Conservation (phyloP, 2,797 vertebrate genomes). For the Staurois parvus region DNA sequence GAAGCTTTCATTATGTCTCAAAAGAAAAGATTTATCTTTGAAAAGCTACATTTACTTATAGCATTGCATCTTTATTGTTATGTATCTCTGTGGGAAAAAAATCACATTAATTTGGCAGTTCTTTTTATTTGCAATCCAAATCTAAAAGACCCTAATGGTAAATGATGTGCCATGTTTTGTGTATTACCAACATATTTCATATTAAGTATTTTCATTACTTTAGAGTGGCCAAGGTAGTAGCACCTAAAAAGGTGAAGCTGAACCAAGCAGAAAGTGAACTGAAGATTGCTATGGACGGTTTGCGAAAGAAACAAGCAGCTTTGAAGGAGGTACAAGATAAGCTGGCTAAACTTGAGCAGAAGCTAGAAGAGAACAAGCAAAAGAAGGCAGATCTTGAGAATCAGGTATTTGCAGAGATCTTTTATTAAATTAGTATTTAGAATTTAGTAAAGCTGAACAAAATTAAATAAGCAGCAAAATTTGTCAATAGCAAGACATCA, state of each 20-base stretch:
- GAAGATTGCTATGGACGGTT: constrained; percentile 81
- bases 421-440: too few species aligned
- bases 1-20: too few species aligned
- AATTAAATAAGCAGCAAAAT: too few species aligned
- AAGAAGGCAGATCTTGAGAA: constrained; percentile 88
- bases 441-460: not conserved
- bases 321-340: constrained; percentile 88
- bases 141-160: not conserved
- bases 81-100: too few species aligned
- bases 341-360: constrained; percentile 80
- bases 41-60: too few species aligned
- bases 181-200: not conserved
- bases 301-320: constrained; percentile 85
- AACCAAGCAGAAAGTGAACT: constrained; percentile 81
- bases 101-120: too few species aligned
- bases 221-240: constrained; percentile 89
- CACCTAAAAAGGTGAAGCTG: constrained; percentile 88
- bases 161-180: not conserved
- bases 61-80: too few species aligned
- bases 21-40: too few species aligned
- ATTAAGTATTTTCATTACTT: not conserved
- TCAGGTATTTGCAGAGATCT: constrained; percentile 76
- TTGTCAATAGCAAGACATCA: too few species aligned
- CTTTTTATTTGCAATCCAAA: too few species aligned
- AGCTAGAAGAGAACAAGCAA: constrained; percentile 83